Evolutionary conservation across 2,888 invertebrate genomes (phyloP), one percentile per base, ranked within the genome.

Genomic region (Dicroscelio sp.): DNA sequence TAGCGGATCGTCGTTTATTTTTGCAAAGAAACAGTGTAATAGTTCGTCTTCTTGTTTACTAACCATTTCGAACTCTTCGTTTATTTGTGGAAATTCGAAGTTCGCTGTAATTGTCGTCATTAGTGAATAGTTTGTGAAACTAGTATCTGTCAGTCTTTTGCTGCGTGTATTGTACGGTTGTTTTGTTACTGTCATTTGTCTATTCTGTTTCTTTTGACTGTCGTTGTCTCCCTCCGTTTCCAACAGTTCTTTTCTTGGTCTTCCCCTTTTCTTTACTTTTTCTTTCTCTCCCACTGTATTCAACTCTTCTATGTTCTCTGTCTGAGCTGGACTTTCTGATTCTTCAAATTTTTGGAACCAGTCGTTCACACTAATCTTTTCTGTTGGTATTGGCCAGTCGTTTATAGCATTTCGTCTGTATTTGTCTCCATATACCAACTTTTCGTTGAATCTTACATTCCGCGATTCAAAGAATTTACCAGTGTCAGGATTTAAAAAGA

Each of bases 381-480:
- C 87, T 76, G 60, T 83, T 30, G 85, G 60, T 55, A 55, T 4
- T 35, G 60, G 52, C 82, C 86, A 84, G 30, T 86, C 58, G 75
- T 63, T 55, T 25, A 88, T 88, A 38, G 35, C 55, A 55, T 86
- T 35, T 52, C 76, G 80, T 86, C 67, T 63, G 86, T 91, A 92
- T 6, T 82, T 78, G 35, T 94, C 89, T 43, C 92, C 92, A 78
- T 92, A 94, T 25, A 92, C 91, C 23, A 94, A 35, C 89, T 90
- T 94, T 83, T 94, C 92, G 63, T 90, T 84, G 65, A 94, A 94
- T 63, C 93, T 79, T 4, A 92, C 92, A 84, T 94, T 93, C 80
- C 93, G 90, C 1, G 93, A 90, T 48, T 91, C 91, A 67, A 90
- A 92, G 23, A 89, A 88, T 91, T 92, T 92, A 1, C 90, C 85